phyloP scores from a whole-genome alignment of 2,797 vertebrate genomes.

The Columba guinea region DNA sequence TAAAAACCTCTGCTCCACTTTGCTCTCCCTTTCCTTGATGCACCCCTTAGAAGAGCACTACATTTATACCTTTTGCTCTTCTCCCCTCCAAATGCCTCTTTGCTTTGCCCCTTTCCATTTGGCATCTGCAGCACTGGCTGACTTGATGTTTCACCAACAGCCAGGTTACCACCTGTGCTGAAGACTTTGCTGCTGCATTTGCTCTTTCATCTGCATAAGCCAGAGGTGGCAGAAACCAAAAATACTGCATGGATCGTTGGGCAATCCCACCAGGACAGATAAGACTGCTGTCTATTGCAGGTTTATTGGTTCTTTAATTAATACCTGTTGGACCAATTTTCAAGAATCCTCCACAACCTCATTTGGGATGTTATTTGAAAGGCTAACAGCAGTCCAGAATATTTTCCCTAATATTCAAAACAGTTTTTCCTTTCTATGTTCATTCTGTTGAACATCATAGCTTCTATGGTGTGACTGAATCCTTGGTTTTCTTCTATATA shows the following conservation, averaged over 20 bases:
- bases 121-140: not conserved
- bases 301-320: constrained; percentile 39
- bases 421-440: not conserved
- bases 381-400: constrained; percentile 6
- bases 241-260: not conserved
- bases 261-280: not conserved
- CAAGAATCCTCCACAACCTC: not conserved
- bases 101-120: not conserved
- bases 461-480: not conserved
- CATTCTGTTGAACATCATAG: not conserved
- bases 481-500: not conserved
- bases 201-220: not conserved
- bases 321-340: constrained; percentile 38
- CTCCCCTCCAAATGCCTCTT: not conserved
- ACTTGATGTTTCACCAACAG: accelerated
- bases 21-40: not conserved
- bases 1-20: not conserved
- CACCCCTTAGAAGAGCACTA: not conserved
- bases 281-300: not conserved
- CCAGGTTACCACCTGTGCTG: not conserved
- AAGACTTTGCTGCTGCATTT: not conserved
- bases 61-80: not conserved
- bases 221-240: not conserved
- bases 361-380: not conserved
- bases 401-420: not conserved